Percentiles rank a stretch among this genome's conserved stretches.
Conservation (phyloP, 2,797 vertebrate genomes). For the Gymnothorax javanicus region DNA sequence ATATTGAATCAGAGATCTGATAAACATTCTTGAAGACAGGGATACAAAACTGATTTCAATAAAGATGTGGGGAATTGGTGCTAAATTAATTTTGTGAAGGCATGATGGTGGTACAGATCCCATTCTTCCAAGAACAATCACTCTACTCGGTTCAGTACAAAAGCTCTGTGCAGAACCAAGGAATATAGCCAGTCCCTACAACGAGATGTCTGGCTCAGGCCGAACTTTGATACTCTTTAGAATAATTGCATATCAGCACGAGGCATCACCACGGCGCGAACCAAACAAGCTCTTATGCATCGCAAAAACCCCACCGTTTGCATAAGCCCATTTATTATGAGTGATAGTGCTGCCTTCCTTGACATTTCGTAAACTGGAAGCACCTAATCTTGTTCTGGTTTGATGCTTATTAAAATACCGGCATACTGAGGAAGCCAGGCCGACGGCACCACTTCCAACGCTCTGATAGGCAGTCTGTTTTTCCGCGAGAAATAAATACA, state of each 20-base stretch:
- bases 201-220: slow-evolving; percentile 64
- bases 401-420: slow-evolving; percentile 83
- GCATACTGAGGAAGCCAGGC: slow-evolving; percentile 66
- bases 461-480: slow-evolving; percentile 71
- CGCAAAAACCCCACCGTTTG: slow-evolving; percentile 76
- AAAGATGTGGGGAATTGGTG: not conserved
- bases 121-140: not conserved
- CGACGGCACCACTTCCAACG: slow-evolving; percentile 57
- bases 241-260: slow-evolving; percentile 85
- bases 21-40: not conserved
- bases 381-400: slow-evolving; percentile 80
- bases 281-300: slow-evolving; percentile 78
- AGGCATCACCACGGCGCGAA: slow-evolving; percentile 68
- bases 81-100: slow-evolving; percentile 1
- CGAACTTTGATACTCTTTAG: slow-evolving; percentile 82
- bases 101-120: not conserved
- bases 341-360: slow-evolving; percentile 78
- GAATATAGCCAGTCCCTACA: slow-evolving; percentile 61
- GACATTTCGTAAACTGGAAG: slow-evolving; percentile 81
- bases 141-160: not conserved
- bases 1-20: not conserved
- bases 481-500: slow-evolving; percentile 78
- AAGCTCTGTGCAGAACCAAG: slow-evolving; percentile 59
- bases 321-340: slow-evolving; percentile 85
- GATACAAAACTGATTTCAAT: not conserved